These are phyloP conservation scores for Campylomormyrus numenius DNA, from an alignment of 2,113 vertebrate genomes.

Conservation along the genomic window DNA sequence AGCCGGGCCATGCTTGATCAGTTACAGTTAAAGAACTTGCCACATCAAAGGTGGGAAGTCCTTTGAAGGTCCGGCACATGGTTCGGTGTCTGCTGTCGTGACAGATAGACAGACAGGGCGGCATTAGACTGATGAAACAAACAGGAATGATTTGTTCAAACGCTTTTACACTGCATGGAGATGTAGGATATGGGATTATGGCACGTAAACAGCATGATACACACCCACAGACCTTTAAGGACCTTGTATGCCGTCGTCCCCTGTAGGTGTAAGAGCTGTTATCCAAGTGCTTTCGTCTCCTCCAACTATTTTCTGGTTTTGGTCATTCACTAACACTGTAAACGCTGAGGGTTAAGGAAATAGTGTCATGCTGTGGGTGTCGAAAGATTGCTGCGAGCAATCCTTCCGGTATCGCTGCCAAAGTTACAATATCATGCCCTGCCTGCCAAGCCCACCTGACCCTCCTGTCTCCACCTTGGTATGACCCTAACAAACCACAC, in stretches of 20 bases:
- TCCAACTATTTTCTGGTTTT: not conserved
- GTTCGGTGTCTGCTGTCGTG: constrained; percentile 31
- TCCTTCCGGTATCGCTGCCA: not conserved
- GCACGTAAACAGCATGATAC: not conserved
- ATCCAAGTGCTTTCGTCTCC: not conserved
- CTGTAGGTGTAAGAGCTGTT: not conserved
- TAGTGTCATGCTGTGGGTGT: not conserved
- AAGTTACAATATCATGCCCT: not conserved
- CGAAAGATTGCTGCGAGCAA: not conserved
- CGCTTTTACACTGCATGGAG: not conserved
- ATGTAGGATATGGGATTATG: not conserved
- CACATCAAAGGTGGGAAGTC: constrained; percentile 48
- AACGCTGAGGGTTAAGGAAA: not conserved
- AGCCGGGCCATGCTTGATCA: constrained; percentile 36
- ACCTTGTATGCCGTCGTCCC: not conserved
- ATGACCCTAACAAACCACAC: not conserved
- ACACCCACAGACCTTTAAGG: not conserved
- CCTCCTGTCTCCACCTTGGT: not conserved
- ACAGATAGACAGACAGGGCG: constrained; percentile 22
- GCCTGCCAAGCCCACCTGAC: not conserved
- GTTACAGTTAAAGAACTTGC: constrained; percentile 32
- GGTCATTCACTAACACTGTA: not conserved
- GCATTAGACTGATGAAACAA: constrained; percentile 30
- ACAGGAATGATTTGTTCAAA: constrained; percentile 33
- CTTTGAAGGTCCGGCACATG: constrained; percentile 48